Base-by-base conservation (phyloP, 2,888 invertebrate genomes). In the Dolichopus griseipennis region DNA sequence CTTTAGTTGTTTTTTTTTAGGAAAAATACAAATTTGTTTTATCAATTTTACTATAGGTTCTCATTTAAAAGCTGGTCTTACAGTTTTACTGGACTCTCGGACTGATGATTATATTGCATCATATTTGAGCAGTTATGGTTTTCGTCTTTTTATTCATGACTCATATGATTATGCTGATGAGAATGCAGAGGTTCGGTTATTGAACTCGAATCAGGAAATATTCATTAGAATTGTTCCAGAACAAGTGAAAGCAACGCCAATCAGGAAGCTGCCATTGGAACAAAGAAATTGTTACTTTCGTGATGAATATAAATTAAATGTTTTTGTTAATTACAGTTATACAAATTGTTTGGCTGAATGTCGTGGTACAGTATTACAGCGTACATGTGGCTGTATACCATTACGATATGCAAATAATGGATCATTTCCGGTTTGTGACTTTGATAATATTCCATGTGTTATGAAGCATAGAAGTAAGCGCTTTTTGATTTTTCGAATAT, bases 1-100 rank as follows among this genome's bases (percentile, higher is more conserved):
- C n/a, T n/a, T 27, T 27, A 37, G 1, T 37, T 37, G 4, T 37
- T 37, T 37, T 37, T 10, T 10, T 10, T 37, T 37, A 7, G 12
- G 37, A 37, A 2, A 10, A 37, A 8, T 37, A 8, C 4, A 34
- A 34, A 34, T 34, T 34, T 34, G 9, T 34, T 9, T 34, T 7
- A 5, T 10, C 6, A 10, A 2, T 12, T 37, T 9, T 37, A 2
- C 27, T 10, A 86, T 88, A 0, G 87, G 88, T 0, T 89, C 89
- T 73, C 90, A 90, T 0, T 87, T 86, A 75, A 85, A 87, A 73
- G 88, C 88, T 0, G 90, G 88, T 0, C 80, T 90, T 0, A 85
- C 86, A 0, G 82, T 87, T 0, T 74, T 88, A 3, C 72, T 90
- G 0, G 83, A 86, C 72, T 84, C 85, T 0, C 76, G 85, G 62